These are phyloP conservation scores for Perodicticus potto DNA, from an alignment of 2,797 vertebrate genomes.

Conservation along the genomic window DNA sequence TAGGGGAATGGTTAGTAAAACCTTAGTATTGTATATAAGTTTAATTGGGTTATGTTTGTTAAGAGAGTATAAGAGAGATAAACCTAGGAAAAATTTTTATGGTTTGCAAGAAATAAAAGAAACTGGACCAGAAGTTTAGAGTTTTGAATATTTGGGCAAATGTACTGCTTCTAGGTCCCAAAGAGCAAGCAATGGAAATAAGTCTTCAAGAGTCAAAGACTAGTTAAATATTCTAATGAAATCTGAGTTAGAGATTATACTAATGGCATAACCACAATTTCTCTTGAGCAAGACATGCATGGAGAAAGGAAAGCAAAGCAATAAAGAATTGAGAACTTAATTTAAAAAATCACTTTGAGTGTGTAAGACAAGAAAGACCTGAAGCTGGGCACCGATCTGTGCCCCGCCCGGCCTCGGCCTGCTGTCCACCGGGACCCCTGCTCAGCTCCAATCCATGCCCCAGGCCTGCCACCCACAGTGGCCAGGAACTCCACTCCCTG, in stretches of 20 bases:
- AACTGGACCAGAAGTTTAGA: not conserved
- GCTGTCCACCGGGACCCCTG: too few relatives aligned
- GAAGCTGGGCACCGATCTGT: not conserved
- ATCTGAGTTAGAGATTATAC: not conserved
- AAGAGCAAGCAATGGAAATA: not conserved
- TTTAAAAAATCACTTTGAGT: not conserved
- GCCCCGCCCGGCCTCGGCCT: too few relatives aligned
- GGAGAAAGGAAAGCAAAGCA: not conserved
- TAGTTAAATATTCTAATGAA: not conserved
- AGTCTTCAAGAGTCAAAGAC: not conserved
- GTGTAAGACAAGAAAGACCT: not conserved
- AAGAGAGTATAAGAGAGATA: not conserved
- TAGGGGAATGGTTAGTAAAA: not conserved
- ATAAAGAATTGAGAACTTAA: not conserved
- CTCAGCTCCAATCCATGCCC: too few relatives aligned
- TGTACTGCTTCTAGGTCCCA: not conserved
- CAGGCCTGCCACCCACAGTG: too few relatives aligned
- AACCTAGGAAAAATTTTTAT: not conserved
- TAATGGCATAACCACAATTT: not conserved
- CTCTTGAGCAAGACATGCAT: not conserved
- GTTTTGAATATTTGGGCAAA: not conserved
- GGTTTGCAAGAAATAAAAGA: constrained; percentile 21
- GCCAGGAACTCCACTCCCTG: too few relatives aligned
- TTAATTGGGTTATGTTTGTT: not conserved
- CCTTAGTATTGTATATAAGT: not conserved